Base-by-base conservation (phyloP, 2,113 vertebrate species). In the Passer domesticus region DNA sequence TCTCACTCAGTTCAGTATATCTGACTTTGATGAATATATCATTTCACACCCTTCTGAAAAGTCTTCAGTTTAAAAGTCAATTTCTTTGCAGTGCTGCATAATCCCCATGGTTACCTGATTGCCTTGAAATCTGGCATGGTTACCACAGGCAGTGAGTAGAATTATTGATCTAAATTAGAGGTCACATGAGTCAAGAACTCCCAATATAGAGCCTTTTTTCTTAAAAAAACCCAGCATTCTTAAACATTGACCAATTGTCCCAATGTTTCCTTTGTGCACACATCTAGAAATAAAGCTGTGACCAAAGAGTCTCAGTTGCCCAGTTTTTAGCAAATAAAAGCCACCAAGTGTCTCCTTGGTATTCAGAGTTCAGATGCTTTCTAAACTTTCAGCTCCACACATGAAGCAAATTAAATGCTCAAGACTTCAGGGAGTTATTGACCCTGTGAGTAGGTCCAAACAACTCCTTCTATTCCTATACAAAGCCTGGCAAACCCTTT, bases 21-120 rank as follows among this genome's bases (percentile, higher is more conserved):
- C 25, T 2, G 6, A 84, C 66, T 82, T 74, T 15, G 85, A 94
- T 67, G 83, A 86, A 93, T 39, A 67, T 33, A 39, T 80, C 25
- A 94, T 69, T 76, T 92, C 79, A 94, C 68, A 95, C 46, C 67
- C 89, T 69, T 90, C 75, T 80, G 79, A 80, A 69, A 93, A 88
- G 46, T 62, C 79, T 83, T 79, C 50, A 77, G 43, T 66, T 90
- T 92, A 94, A 92, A 80, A 90, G 67, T 92, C 68, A 80, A 0
- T 66, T 85, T 76, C 52, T 95, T 85, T 31, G 83, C 86, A 95
- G 46, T 66, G 59, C 85, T 90, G 9, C 47, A 59, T 83, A 86
- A 95, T 93, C 79, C 94, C n/a, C 20, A 17, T 31, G 41, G 67
- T 87, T 88, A 85, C 81, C 72, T 88, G 87, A 83, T 20, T 85